Percentiles rank a stretch among this genome's conserved stretches.
phyloP scores from a whole-genome alignment of 2,888 invertebrate genomes.

The Buathra laborator region DNA sequence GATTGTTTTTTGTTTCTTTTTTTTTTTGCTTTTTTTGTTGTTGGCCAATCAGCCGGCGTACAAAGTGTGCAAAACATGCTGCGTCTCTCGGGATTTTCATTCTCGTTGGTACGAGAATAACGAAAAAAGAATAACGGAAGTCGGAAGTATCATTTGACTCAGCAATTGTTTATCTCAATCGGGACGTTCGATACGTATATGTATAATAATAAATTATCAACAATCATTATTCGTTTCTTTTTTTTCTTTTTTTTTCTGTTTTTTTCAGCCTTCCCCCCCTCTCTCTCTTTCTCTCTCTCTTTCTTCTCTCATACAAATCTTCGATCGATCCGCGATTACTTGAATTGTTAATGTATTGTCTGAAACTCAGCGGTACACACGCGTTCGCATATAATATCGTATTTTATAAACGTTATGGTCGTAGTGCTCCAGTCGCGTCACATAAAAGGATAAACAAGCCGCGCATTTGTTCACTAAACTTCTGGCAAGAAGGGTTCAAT shows the following conservation, averaged over 20 bases:
- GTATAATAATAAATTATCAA: constrained; percentile 65
- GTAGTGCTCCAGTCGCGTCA: constrained; percentile 32
- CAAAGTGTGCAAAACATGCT: constrained; percentile 52
- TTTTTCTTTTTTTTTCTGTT: neutral
- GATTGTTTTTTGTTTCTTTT: constrained; percentile 34
- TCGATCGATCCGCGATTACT: constrained; percentile 7
- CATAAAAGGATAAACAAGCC: constrained; percentile 38
- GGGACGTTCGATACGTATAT: constrained; percentile 54
- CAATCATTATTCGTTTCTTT: constrained; percentile 51
- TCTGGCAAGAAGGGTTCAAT: constrained; percentile 49
- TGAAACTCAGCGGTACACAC: constrained; percentile 49
- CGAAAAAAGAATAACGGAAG: constrained; percentile 13
- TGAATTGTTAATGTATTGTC: constrained; percentile 62
- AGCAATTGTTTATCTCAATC: constrained; percentile 46
- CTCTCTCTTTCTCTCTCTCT: too few species aligned
- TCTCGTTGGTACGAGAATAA: neutral
- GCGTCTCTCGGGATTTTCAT: constrained; percentile 21
- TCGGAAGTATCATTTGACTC: constrained; percentile 22
- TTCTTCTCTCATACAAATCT: neutral
- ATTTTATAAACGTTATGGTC: constrained; percentile 8
- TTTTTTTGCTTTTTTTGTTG: constrained; percentile 35
- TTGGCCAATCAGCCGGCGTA: constrained; percentile 56
- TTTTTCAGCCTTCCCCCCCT: neutral
- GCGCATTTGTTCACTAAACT: constrained; percentile 36
- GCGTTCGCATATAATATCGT: constrained; percentile 29